A percentile compares a stretch with the other conserved stretches of the same genome.
Conservation (phyloP, 2,888 invertebrate genomes). For the Agrochola circellaris region DNA sequence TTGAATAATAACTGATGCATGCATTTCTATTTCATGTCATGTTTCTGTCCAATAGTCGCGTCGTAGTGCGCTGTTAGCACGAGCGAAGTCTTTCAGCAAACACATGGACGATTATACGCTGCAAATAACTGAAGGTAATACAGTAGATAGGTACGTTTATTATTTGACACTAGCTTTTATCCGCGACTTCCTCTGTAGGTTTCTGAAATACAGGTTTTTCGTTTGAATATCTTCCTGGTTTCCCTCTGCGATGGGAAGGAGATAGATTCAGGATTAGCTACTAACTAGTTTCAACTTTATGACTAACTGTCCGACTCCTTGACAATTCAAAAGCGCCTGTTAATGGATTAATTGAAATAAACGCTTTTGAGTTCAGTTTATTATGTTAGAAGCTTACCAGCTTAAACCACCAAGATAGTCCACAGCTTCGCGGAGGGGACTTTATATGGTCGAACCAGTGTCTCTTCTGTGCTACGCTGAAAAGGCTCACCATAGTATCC, state of each 20-base stretch:
- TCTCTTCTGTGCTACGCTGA: too few species aligned
- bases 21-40: slow-evolving; percentile 38
- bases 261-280: background rate
- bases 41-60: slow-evolving; percentile 25
- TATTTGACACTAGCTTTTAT: background rate
- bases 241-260: background rate
- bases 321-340: too few species aligned
- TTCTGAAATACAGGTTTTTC: background rate
- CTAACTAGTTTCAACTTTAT: too few species aligned
- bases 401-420: background rate
- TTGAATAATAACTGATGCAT: slow-evolving; percentile 33
- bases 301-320: too few species aligned
- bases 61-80: slow-evolving; percentile 29
- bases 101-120: slow-evolving; percentile 20
- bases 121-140: slow-evolving; percentile 14
- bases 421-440: too few species aligned
- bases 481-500: background rate
- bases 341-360: too few species aligned
- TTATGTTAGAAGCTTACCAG: background rate
- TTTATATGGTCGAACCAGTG: background rate
- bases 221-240: background rate
- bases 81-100: slow-evolving; percentile 48
- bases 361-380: too few species aligned
- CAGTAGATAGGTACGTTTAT: background rate
- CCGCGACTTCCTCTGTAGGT: background rate